A percentile compares a stretch with the other conserved stretches of the same genome.
Conservation (phyloP, 2,797 vertebrate species). For the Sebastes iracundus region DNA sequence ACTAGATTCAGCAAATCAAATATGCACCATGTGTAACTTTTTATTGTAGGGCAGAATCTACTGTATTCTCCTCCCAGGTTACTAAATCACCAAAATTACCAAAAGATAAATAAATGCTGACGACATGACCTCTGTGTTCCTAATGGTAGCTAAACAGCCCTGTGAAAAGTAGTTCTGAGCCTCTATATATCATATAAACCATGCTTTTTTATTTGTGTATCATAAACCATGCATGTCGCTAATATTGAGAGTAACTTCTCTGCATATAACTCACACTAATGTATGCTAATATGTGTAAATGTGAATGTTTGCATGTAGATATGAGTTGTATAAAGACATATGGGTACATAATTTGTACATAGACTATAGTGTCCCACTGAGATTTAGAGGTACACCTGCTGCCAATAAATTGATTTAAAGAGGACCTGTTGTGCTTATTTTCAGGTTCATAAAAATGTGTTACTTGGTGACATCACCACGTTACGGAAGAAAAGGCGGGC, state of each 20-base stretch:
- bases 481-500: no score
- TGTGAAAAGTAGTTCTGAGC: not conserved
- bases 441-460: no score
- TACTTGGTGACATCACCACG: no score
- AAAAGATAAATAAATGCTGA: not conserved
- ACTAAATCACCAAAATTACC: not conserved
- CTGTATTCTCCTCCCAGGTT: not conserved
- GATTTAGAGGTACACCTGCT: not conserved
- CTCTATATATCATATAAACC: not conserved
- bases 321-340: not conserved
- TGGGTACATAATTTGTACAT: not conserved
- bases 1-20: not conserved
- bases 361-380: not conserved
- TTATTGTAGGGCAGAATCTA: not conserved
- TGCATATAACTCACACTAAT: conserved; percentile 12
- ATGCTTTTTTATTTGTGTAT: conserved; percentile 18
- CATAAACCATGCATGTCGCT: not conserved
- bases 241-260: not conserved
- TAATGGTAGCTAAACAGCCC: not conserved
- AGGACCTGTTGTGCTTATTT: not conserved
- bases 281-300: conserved; percentile 39
- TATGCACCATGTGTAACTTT: not conserved
- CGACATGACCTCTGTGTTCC: not conserved
- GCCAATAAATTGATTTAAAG: not conserved
- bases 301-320: conserved; percentile 5